phyloP scores from a whole-genome alignment of 2,797 vertebrate species.

The Vireo griseus region DNA sequence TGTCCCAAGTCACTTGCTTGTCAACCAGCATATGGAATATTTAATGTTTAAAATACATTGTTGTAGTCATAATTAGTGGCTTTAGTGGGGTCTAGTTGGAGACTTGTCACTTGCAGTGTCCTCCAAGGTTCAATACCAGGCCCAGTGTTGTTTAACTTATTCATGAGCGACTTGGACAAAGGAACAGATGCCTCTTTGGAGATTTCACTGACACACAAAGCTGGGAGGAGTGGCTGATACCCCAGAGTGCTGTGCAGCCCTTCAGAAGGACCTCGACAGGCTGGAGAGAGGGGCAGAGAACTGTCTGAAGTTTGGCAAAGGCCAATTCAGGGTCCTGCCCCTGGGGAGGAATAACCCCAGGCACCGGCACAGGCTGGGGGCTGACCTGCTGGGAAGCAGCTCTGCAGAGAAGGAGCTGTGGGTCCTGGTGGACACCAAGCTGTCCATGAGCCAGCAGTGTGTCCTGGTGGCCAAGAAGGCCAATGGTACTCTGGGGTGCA shows the following conservation, averaged over 20 bases:
- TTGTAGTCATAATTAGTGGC: background rate
- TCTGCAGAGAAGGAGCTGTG: background rate
- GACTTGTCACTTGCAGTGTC: background rate
- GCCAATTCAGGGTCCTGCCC: background rate
- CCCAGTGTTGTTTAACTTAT: background rate
- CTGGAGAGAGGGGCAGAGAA: background rate
- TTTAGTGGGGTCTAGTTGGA: fast-evolving
- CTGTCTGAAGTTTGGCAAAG: background rate
- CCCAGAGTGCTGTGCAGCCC: background rate
- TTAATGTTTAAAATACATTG: background rate
- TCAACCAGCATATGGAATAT: background rate
- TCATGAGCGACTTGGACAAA: background rate
- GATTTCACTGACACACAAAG: background rate
- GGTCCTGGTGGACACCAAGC: background rate
- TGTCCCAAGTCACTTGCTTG: background rate
- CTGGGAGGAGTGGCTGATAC: fast-evolving
- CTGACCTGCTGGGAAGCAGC: background rate
- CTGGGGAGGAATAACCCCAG: background rate
- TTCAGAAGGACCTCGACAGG: fast-evolving
- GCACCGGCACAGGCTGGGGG: fast-evolving
- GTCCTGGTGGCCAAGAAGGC: background rate
- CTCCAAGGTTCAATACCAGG: background rate
- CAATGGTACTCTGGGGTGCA: fast-evolving
- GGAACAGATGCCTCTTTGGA: background rate
- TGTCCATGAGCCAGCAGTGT: background rate